Evolutionary conservation across 2,888 invertebrate species (phyloP), one percentile per base, ranked within the genome.

Genomic region (Perithous albicinctus): DNA sequence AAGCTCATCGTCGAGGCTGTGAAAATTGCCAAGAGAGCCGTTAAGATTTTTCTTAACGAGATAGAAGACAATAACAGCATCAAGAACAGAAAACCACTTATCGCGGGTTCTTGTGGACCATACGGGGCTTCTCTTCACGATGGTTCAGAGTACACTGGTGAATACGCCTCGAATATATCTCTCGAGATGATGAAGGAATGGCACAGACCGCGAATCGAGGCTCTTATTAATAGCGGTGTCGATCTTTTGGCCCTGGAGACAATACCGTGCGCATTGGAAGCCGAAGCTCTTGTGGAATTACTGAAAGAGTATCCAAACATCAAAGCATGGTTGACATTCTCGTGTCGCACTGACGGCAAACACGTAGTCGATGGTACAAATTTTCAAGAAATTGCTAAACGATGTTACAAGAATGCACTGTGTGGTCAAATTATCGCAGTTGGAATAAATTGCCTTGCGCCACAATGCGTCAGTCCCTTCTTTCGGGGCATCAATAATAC

Each of bases 221-320:
- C 97, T 0, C 94, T 98, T 46, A 93, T 97, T 29, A 95, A 96
- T 86, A 96, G 95, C 1, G 97, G 97, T 1, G 96, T 96, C 1
- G 97, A 98, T 93, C 92, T 97, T 4, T 93, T 99, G 83, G 98
- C 97, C 0, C 93, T 98, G 87, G 98, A 99, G 93, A 98, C 98
- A 0, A 97, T 98, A 87, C 98, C 98, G 10, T 96, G 97, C 86
- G 94, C 95, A 73, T 92, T 92, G 81, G 98, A 99, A 93, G 98
- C 97, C 0, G 95, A 96, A 91, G 96, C 96, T 91, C 93, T 98
- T 23, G 94, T 97, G 26, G 95, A 96, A 83, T 93, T 97, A 88
- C 93, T 98, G 12, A 94, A 95, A 85, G 96, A 97, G 85, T 97
- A 95, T 93, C 97, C 97, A 1, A 93, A 94, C 69, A 93, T 94